Evolutionary conservation across 2,113 vertebrate species (phyloP), one percentile per base, ranked within the genome.

Genomic region (Romanogobio albipinnatus): DNA sequence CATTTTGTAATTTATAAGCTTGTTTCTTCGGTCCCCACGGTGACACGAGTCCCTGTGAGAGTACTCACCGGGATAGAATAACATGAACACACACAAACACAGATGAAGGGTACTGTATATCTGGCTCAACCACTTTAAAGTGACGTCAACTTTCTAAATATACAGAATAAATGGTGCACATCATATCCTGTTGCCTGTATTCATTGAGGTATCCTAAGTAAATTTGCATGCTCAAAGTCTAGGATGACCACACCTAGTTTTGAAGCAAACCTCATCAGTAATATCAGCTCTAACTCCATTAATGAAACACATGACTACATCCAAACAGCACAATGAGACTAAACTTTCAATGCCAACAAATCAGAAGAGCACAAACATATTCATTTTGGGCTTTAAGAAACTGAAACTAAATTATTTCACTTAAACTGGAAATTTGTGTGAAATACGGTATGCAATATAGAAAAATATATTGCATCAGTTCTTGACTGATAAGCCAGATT

Each of bases 101-200:
- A 11, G n/a, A 24, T 29, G 11, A 33, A 49, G 61, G 0, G 13
- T 5, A 64, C 13, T 43, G 47, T 7, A 58, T 77, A 56, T 77
- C 53, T 33, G 10, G 76, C 33, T 77, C 4, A 77, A 39, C 76
- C 5, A 9, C 53, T 77, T 77, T 59, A 77, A 77, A 56, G 29
- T 59, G 53, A 58, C 4, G 26, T 10, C 26, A 56, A 13, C 22
- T 43, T 13, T 56, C 47, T 56, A 53, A 36, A 76, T 22, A 77
- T 36, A 56, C 19, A 39, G 15, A 75, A 22, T 71, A 71, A 71
- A 71, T 71, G 66, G 9, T 39, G 7, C 68, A 36, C 19, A 71
- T 43, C 68, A 22, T 43, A 22, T 39, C 29, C 68, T 71, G 26
- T 15, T 71, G 36, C 15, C 19, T 4, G 0, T 17, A 43, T 71